phyloP scores from a whole-genome alignment of 2,888 invertebrate genomes.

The Argyresthia albistria region DNA sequence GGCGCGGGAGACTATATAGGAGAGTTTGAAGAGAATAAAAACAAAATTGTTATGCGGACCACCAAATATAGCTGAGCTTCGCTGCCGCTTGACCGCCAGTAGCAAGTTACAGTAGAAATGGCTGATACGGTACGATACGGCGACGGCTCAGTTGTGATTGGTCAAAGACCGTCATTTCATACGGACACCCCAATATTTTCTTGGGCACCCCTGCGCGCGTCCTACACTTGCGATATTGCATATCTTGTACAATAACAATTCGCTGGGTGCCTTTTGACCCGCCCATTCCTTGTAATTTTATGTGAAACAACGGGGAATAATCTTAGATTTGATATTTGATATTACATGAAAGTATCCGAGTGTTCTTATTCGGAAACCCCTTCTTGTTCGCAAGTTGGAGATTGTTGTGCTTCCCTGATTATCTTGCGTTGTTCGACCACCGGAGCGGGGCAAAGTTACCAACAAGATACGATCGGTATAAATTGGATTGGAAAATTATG shows the following conservation, averaged over 20 bases:
- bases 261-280: conserved; percentile 30
- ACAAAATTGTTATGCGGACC: not conserved
- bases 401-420: no score
- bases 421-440: no score
- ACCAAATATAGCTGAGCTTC: not conserved
- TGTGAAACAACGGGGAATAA: conserved; percentile 13
- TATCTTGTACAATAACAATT: conserved; percentile 40
- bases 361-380: no score
- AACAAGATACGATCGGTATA: no score
- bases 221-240: conserved; percentile 35
- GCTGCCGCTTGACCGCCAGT: not conserved
- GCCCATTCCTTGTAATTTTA: conserved; percentile 34
- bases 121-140: not conserved
- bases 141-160: conserved; percentile 20
- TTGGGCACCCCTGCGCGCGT: conserved; percentile 22
- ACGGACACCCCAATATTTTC: conserved; percentile 23
- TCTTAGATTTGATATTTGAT: conserved; percentile 11
- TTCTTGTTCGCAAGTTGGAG: no score
- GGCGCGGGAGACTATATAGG: no score
- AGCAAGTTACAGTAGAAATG: not conserved
- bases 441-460: no score
- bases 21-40: not conserved
- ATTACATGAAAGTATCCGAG: not conserved
- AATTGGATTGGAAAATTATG: no score
- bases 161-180: conserved; percentile 27